Conservation (phyloP, 2,113 vertebrate species). For the Pampusana beccarii region DNA sequence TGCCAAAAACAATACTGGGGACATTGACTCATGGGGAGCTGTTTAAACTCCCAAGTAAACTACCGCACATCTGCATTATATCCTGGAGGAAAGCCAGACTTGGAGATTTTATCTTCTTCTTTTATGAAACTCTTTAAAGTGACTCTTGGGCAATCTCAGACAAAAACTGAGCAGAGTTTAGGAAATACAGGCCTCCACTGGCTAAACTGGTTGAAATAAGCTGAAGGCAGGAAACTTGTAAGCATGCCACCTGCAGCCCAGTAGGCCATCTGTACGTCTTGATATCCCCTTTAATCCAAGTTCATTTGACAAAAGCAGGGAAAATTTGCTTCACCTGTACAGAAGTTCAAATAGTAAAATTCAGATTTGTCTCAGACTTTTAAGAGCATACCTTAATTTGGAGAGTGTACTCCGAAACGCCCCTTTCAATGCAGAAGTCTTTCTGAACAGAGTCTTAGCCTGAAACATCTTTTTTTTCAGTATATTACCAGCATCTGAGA, state of each 20-base stretch:
- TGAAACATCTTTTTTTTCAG: not conserved
- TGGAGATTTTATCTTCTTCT: not conserved
- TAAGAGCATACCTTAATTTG: not conserved
- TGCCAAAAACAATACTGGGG: constrained; percentile 9
- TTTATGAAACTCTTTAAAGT: not conserved
- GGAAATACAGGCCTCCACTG: not conserved
- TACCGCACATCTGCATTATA: constrained; percentile 15
- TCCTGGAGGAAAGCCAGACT: not conserved
- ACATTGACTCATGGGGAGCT: constrained; percentile 27
- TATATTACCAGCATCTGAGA: not conserved
- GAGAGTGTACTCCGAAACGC: not conserved
- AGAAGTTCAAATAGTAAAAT: not conserved
- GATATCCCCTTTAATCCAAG: not conserved
- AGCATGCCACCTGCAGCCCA: not conserved
- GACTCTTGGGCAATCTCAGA: not conserved
- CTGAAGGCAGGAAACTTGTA: not conserved
- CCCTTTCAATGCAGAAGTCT: not conserved
- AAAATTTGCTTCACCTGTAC: not conserved
- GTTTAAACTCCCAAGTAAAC: constrained; percentile 20
- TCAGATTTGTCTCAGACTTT: not conserved
- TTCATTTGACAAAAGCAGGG: not conserved
- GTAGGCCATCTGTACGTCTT: not conserved
- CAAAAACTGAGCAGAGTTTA: not conserved
- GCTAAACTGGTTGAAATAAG: not conserved
- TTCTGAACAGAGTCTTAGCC: not conserved